Conservation (phyloP, 2,888 invertebrate species). For the Herminia tarsipennalis region DNA sequence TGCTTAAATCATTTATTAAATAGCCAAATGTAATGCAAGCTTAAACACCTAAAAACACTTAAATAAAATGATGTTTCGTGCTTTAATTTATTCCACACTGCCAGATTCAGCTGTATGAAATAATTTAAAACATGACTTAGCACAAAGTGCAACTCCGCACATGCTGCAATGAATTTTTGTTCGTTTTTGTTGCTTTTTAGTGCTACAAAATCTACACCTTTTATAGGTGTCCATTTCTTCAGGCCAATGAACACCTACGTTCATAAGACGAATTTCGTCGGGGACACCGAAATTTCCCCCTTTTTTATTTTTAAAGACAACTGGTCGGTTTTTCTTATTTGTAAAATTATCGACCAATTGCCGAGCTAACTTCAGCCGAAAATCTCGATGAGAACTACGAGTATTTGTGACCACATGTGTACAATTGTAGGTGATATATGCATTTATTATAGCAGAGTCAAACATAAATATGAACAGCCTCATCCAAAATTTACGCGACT, state of each 20-base stretch:
- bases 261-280: conserved; percentile 47
- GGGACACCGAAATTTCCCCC: conserved; percentile 41
- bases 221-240: conserved; percentile 44
- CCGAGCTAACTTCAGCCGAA: conserved; percentile 1
- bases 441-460: conserved; percentile 33
- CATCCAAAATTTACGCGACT: conserved; percentile 4
- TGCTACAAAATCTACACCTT: conserved; percentile 49
- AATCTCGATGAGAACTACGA: conserved; percentile 20
- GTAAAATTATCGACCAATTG: neutral
- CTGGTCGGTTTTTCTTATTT: conserved; percentile 37
- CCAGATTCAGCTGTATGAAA: neutral
- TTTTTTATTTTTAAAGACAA: conserved; percentile 7
- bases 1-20: no score
- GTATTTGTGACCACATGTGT: conserved; percentile 5
- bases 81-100: no score
- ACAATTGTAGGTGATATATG: neutral
- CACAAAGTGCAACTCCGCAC: neutral
- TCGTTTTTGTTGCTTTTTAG: conserved; percentile 32
- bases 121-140: neutral
- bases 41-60: no score
- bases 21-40: no score
- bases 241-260: conserved; percentile 45
- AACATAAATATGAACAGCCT: conserved; percentile 20
- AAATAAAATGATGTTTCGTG: no score
- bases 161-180: conserved; percentile 18